A percentile compares a stretch with the other conserved stretches of the same genome.
These are phyloP conservation scores for Terebella lapidaria DNA, from an alignment of 2,888 invertebrate species.

Conservation along the genomic window DNA sequence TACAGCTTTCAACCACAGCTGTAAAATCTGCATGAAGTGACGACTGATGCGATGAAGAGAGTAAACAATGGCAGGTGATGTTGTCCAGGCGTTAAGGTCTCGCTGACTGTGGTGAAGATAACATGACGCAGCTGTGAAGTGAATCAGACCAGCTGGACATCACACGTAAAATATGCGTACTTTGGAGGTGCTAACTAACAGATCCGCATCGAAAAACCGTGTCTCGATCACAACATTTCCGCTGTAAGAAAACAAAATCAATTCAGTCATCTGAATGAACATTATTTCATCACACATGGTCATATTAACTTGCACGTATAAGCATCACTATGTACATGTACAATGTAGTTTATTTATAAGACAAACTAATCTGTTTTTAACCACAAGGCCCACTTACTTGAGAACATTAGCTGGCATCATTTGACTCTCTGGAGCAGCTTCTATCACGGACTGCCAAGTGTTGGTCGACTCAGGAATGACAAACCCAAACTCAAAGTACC, in stretches of 20 bases:
- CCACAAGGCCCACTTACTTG: no score
- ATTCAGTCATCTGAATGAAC: neutral
- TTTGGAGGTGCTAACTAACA: conserved; percentile 88
- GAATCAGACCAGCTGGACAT: no score
- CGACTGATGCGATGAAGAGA: no score
- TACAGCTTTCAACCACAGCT: no score
- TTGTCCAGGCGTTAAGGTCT: no score
- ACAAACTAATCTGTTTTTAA: no score
- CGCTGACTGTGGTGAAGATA: no score
- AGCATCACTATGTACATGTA: no score
- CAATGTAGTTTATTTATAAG: no score
- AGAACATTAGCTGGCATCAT: conserved; percentile 99
- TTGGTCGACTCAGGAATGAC: conserved; percentile 98
- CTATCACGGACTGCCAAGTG: conserved; percentile 98
- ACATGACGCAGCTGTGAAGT: no score
- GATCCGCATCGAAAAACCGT: conserved; percentile 79
- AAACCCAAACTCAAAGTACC: conserved; percentile 99
- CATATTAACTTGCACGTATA: neutral
- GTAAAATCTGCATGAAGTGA: no score
- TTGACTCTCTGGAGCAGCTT: conserved; percentile 97
- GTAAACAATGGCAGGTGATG: no score
- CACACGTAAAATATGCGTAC: conserved; percentile 91
- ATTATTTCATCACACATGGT: neutral
- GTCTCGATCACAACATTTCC: conserved; percentile 72
- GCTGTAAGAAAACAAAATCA: conserved; percentile 56